These are phyloP conservation scores for Ormyrus nitidulus DNA, from an alignment of 2,888 invertebrate species.

Conservation along the genomic window DNA sequence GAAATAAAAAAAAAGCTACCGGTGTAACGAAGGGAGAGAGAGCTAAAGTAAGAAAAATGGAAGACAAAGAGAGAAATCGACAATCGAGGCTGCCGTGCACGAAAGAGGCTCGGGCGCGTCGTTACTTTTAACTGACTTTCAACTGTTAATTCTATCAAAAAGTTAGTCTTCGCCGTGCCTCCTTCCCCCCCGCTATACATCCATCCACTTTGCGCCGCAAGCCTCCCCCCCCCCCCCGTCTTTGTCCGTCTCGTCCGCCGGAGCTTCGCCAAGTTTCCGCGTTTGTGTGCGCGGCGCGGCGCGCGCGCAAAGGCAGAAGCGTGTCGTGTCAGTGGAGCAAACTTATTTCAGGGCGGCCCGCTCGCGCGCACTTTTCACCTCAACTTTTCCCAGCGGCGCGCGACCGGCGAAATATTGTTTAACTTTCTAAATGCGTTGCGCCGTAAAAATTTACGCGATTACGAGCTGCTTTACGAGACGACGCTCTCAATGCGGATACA, in stretches of 20 bases:
- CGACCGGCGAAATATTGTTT: conserved; percentile 36
- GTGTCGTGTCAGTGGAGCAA: conserved; percentile 20
- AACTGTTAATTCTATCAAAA: conserved; percentile 56
- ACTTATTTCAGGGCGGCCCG: conserved; percentile 32
- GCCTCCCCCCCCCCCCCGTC: background rate
- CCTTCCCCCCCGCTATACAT: conserved; percentile 1
- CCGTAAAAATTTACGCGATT: conserved; percentile 44
- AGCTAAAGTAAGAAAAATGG: conserved; percentile 32
- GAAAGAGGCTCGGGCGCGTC: background rate
- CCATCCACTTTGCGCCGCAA: too few relatives aligned
- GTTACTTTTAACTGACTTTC: conserved; percentile 52
- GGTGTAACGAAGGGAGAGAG: conserved; percentile 3
- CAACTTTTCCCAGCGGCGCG: background rate
- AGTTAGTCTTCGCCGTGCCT: conserved; percentile 36
- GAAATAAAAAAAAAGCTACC: background rate
- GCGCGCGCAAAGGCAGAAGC: conserved; percentile 30
- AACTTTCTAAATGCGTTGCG: conserved; percentile 41
- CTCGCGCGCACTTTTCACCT: conserved; percentile 19
- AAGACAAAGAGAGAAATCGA: conserved; percentile 36
- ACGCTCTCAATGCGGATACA: background rate
- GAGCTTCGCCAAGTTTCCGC: conserved; percentile 4
- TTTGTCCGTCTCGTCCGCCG: background rate
- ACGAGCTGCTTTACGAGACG: conserved; percentile 13
- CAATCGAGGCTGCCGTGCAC: conserved; percentile 3
- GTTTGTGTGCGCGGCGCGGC: too few relatives aligned